Evolutionary conservation across 2,113 vertebrate species (phyloP), one percentile per base, ranked within the genome.

Genomic region (Lates calcarifer): DNA sequence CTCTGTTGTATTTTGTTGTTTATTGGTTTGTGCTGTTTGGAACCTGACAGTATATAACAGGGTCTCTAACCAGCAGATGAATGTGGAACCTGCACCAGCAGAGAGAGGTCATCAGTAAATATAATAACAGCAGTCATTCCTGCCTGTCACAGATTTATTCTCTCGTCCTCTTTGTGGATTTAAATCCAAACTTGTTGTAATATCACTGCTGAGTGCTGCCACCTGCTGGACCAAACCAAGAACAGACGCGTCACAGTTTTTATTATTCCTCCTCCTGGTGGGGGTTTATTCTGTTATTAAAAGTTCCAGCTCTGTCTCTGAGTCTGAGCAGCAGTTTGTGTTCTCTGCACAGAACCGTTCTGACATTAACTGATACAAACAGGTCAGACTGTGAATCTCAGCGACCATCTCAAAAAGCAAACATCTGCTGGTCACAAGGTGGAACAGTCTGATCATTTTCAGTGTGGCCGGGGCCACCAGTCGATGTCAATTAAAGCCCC

Each of bases 401-500:
- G 71, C 79, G 72, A 65, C 37, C 76, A 75, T 53, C 47, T 41
- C 75, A 47, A 79, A 79, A 66, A 75, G 68, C 74, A 72, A 90
- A 90, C 90, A 90, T 81, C 82, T 87, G 86, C 67, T 56, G 74
- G 72, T 88, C 83, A 87, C 77, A 85, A 79, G 61, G 67, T 84
- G 84, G 81, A 90, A 88, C 77, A 81, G 69, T 90, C 78, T 86
- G 79, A 86, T 93, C 67, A 86, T 90, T 80, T 89, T 85, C 71
- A 64, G 56, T 75, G 71, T 22, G 78, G 72, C 66, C 5, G 33
- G 43, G 55, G 82, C 55, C 90, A 77, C 81, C 79, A 53, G 79
- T 91, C 62, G 70, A 84, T 73, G 90, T 86, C 89, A 86, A 84
- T 92, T 91, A 92, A 92, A 88, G 86, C 67, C 64, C 45, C 53